Conservation (phyloP, 2,797 vertebrate species). For the Hippoglossus hippoglossus region DNA sequence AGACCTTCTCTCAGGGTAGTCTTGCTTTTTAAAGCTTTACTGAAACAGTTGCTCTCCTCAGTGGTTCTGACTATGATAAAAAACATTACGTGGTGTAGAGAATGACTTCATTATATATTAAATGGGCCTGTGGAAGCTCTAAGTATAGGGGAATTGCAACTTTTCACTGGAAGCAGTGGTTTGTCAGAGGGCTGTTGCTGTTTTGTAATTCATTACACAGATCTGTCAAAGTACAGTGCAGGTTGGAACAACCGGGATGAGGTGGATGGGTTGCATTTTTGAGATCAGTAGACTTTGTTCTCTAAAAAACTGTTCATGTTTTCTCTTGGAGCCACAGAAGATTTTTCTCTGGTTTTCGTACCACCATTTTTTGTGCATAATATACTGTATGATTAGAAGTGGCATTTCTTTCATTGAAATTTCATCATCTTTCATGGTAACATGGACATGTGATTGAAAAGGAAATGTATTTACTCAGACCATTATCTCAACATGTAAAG, state of each 20-base stretch:
- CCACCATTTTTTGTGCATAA: slow-evolving; percentile 79
- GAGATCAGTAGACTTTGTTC: slow-evolving; percentile 72
- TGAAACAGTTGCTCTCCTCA: slow-evolving; percentile 82
- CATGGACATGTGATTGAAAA: slow-evolving; percentile 71
- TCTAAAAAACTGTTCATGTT: slow-evolving; percentile 60
- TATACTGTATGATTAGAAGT: slow-evolving; percentile 79
- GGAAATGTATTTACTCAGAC: slow-evolving; percentile 75
- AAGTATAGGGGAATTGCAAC: slow-evolving; percentile 55
- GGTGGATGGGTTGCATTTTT: slow-evolving; percentile 69
- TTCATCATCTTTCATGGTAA: slow-evolving; percentile 69
- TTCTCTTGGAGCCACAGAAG: slow-evolving; percentile 67
- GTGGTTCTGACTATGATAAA: slow-evolving; percentile 67
- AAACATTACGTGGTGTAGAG: slow-evolving; percentile 56
- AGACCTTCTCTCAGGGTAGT: slow-evolving; percentile 90
- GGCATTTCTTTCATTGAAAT: slow-evolving; percentile 74
- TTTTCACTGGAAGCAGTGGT: slow-evolving; percentile 46
- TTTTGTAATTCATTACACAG: slow-evolving; percentile 75
- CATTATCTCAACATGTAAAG: slow-evolving; percentile 76
- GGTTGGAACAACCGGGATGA: slow-evolving; percentile 54
- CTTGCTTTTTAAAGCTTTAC: slow-evolving; percentile 88
- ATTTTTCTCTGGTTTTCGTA: slow-evolving; percentile 72
- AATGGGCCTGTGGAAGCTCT: slow-evolving; percentile 61
- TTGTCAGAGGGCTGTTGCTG: slow-evolving; percentile 60
- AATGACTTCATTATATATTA: slow-evolving; percentile 64
- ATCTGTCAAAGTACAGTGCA: slow-evolving; percentile 65